Percentiles rank a stretch among this genome's conserved stretches.
Evolutionary conservation across 2,888 invertebrate species (phyloP).

Genomic region (Athrips mouffetella): DNA sequence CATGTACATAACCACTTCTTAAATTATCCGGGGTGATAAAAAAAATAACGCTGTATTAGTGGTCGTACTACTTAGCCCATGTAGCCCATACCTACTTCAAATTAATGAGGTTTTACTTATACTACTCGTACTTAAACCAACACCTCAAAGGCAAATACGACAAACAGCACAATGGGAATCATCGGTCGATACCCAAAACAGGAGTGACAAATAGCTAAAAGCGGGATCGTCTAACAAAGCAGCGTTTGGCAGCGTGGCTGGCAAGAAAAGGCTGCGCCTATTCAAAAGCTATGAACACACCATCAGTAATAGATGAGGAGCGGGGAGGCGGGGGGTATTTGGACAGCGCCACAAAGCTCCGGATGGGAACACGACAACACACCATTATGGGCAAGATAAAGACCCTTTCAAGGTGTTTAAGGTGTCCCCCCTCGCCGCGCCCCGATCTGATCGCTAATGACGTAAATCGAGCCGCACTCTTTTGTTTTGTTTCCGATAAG

Average conservation of each 20-base stretch:
- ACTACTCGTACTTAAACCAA: too few relatives aligned
- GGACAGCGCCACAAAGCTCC: constrained; percentile 59
- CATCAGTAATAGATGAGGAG: constrained; percentile 34
- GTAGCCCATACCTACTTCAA: too few relatives aligned
- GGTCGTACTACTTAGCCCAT: too few relatives aligned
- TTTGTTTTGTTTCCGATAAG: constrained; percentile 60
- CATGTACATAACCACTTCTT: too few relatives aligned
- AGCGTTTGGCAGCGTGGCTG: neutral
- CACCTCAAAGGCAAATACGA: too few relatives aligned
- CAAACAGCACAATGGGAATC: constrained; percentile 25
- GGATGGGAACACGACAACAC: constrained; percentile 53
- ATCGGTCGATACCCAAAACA: constrained; percentile 38
- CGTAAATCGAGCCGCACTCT: constrained; percentile 64
- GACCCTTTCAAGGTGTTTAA: constrained; percentile 40
- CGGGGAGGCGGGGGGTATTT: constrained; percentile 38
- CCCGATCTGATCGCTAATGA: constrained; percentile 51
- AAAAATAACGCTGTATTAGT: too few relatives aligned
- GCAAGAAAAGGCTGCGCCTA: too few relatives aligned
- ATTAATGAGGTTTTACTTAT: too few relatives aligned
- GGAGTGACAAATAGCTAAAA: constrained; percentile 16
- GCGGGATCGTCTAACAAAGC: constrained; percentile 15
- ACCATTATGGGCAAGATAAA: constrained; percentile 40
- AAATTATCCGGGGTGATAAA: too few relatives aligned
- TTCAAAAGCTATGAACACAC: neutral
- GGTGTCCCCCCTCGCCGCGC: constrained; percentile 22